Percentiles rank a stretch among this genome's conserved stretches.
Evolutionary conservation across 2,797 vertebrate genomes (phyloP).

Genomic region (Hoplostethus atlanticus): DNA sequence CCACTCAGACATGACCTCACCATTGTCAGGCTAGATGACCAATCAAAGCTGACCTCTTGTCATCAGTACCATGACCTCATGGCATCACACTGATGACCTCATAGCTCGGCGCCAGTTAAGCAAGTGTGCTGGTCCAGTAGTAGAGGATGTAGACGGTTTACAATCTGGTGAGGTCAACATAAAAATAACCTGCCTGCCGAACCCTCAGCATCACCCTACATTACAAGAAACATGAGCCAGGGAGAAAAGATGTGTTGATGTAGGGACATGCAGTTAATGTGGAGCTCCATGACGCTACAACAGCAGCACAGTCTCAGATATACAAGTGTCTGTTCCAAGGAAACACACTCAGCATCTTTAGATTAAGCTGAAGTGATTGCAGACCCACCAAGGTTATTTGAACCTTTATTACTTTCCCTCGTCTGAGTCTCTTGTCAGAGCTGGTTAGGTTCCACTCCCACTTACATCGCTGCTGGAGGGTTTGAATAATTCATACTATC

Average conservation of each 20-base stretch:
- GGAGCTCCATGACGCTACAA: neutral
- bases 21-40: slow-evolving; percentile 20
- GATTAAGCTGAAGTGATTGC: slow-evolving; percentile 74
- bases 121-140: too few species aligned
- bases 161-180: too few species aligned
- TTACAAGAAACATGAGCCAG: too few species aligned
- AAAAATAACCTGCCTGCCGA: too few species aligned
- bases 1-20: slow-evolving; percentile 50
- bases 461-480: slow-evolving; percentile 62
- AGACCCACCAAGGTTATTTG: slow-evolving; percentile 73
- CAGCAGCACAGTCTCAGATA: slow-evolving; percentile 49
- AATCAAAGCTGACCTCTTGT: slow-evolving; percentile 23
- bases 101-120: too few species aligned
- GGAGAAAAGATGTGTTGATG: too few species aligned
- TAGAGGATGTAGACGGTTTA: too few species aligned
- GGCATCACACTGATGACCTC: too few species aligned
- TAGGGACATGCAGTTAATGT: too few species aligned
- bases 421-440: slow-evolving; percentile 75
- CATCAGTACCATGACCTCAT: slow-evolving; percentile 26
- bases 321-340: slow-evolving; percentile 48
- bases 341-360: slow-evolving; percentile 68
- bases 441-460: slow-evolving; percentile 72
- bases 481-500: slow-evolving; percentile 84
- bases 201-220: too few species aligned
- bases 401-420: slow-evolving; percentile 79